These are phyloP conservation scores for Knipowitschia caucasica DNA, from an alignment of 2,797 vertebrate species.

Conservation along the genomic window DNA sequence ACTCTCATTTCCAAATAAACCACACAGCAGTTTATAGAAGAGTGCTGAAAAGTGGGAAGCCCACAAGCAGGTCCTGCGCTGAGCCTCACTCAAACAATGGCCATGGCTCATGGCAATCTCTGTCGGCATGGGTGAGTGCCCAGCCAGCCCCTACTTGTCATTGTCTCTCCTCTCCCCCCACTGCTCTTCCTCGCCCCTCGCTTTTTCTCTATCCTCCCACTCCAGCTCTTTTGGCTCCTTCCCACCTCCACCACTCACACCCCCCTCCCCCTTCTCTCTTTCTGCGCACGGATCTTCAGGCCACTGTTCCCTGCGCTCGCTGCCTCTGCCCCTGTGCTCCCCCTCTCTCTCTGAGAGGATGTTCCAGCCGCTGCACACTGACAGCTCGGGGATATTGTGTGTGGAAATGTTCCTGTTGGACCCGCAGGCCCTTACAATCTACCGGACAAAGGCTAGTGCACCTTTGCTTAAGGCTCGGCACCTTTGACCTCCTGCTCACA, in stretches of 20 bases:
- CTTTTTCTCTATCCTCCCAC: conserved; percentile 73
- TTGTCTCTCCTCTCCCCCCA: conserved; percentile 71
- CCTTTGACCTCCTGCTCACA: conserved; percentile 72
- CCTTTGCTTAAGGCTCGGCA: conserved; percentile 77
- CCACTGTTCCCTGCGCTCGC: conserved; percentile 62
- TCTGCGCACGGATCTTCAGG: conserved; percentile 69
- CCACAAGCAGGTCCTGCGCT: conserved; percentile 64
- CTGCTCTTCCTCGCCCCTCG: conserved; percentile 51
- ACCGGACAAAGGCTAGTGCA: conserved; percentile 77
- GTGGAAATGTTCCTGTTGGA: conserved; percentile 81
- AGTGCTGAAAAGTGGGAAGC: conserved; percentile 64
- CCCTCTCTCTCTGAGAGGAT: conserved; percentile 73
- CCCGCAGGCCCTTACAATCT: conserved; percentile 78
- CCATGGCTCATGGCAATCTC: conserved; percentile 80
- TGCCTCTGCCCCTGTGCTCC: conserved; percentile 47
- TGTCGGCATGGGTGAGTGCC: conserved; percentile 79
- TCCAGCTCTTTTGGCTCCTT: conserved; percentile 67
- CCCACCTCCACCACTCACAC: conserved; percentile 54
- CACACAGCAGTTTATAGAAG: conserved; percentile 69
- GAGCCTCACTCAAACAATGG: conserved; percentile 76
- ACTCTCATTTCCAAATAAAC: conserved; percentile 76
- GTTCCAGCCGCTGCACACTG: conserved; percentile 80
- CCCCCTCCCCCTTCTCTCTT: conserved; percentile 51
- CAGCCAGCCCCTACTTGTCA: conserved; percentile 80
- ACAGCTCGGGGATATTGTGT: conserved; percentile 80